Base-by-base conservation (phyloP, 2,113 vertebrate genomes). In the Salvelinus sp. region DNA sequence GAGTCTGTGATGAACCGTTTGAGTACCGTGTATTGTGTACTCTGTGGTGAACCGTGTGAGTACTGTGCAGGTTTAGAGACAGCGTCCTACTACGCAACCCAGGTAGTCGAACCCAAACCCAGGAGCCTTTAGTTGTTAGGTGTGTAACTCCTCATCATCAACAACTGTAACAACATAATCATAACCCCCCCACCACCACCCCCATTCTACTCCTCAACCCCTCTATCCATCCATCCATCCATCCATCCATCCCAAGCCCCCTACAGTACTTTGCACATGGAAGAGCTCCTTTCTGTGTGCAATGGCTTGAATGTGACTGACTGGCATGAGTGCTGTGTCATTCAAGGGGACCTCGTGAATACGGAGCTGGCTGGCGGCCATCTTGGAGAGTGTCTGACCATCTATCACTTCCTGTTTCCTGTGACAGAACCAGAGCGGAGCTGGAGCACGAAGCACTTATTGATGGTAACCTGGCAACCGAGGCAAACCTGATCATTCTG, bases 361-460 rank as follows among this genome's bases (percentile, higher is more conserved):
- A 68, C 4, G 0, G 5, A 73, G 27, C 58, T 44, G 28, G 66
- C 18, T 38, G 14, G 33, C 5, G 1, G 27, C 57, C 22, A 63
- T 72, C 5, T 30, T 23, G 73, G 7, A 28, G 38, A 23, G 30
- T 76, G 69, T 70, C 4, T 70, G 64, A 73, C 25, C 81, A 38
- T 85, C n/a, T 0, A 4, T n/a, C 0, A 5, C 58, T 0, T 70
- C 57, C 69, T 71, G 23, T 87, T 75, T 69, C 33, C 85, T 27
- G 69, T 75, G 16, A 57, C 87, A 99, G 98, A 88, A 98, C 97
- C 72, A 95, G 97, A 88, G 98, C 98, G 62, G 98, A 99, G 90
- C 92, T 99, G 90, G 98, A 99, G 74, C 98, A 99, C 0, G 98
- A 99, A 90, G 97, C 97, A 0, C 93, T 99, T 73, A 99, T 98